Base-by-base conservation (phyloP, 2,113 vertebrate species). In the Puntigrus tetrazona region DNA sequence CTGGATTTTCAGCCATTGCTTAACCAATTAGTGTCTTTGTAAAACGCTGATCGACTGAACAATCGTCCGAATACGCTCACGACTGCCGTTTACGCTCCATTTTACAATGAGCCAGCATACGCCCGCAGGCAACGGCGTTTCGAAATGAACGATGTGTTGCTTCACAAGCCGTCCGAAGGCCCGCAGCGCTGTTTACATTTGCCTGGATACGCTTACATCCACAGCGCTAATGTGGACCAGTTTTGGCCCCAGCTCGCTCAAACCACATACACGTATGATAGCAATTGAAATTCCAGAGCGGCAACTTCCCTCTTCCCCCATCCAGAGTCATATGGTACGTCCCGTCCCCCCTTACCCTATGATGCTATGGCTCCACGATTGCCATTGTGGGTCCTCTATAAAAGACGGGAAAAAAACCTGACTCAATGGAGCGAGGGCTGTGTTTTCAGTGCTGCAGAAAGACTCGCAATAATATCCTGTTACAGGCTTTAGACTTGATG, bases 381-480 rank as follows among this genome's bases (percentile, higher is more conserved):
- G 85, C 70, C 80, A 67, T 78, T 84, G 84, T 87, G 65, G 76
- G 63, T 88, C 85, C 73, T 84, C 86, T 78, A 88, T 82, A 84
- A 88, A 88, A 85, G 81, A 52, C n/a, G 65, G 52, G 84, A 80
- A 59, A 83, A 87, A 84, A 74, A 47, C 36, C 78, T 74, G 36
- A 83, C 74, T 81, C 72, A 88, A 41, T 84, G 81, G 72, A 87
- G 80, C 80, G 80, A 82, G 85, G 73, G 29, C 70, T 89, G 88
- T 89, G 89, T 92, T 93, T 92, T 91, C 79, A 90, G 89, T 90
- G 88, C 88, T 88, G 88, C 90, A 91, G 89, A 87, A 89, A 91
- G 88, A 90, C 92, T 91, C 90, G 90, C 90, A 92, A 93, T 92
- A 91, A 93, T 92, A 92, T 93, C 92, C 92, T 90, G 89, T 92